phyloP scores from a whole-genome alignment of 2,888 invertebrate genomes.

The Epicampocera succincta region DNA sequence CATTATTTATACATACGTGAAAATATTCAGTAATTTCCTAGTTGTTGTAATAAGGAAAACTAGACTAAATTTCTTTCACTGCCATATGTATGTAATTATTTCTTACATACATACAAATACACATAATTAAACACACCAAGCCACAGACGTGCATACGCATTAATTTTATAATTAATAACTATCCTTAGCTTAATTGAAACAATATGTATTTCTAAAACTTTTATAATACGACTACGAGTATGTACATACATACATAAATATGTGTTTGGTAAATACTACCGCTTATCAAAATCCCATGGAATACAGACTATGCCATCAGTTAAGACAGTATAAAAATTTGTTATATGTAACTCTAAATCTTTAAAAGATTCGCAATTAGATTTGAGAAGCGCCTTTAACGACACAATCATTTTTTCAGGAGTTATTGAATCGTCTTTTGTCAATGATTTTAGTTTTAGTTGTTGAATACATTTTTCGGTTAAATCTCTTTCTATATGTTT shows the following conservation, averaged over 20 bases:
- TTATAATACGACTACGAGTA: too few species aligned
- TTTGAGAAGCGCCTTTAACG: constrained; percentile 87
- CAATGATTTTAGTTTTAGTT: constrained; percentile 87
- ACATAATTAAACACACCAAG: too few species aligned
- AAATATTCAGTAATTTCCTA: too few species aligned
- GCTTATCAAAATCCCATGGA: constrained; percentile 90
- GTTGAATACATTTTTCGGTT: constrained; percentile 85
- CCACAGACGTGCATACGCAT: too few species aligned
- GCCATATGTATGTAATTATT: too few species aligned
- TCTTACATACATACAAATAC: too few species aligned
- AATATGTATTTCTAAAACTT: too few species aligned
- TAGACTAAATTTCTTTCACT: too few species aligned
- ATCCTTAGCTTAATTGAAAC: too few species aligned
- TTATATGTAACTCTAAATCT: constrained; percentile 89
- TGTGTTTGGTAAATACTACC: constrained; percentile 43
- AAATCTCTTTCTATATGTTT: constrained; percentile 91
- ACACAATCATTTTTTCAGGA: constrained; percentile 93
- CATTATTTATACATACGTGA: too few species aligned
- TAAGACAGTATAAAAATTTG: constrained; percentile 95
- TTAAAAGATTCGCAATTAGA: constrained; percentile 82
- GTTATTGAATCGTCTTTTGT: constrained; percentile 95
- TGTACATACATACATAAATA: neutral
- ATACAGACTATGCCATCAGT: constrained; percentile 95
- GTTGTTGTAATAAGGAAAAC: too few species aligned
- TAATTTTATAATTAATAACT: too few species aligned